phyloP scores from a whole-genome alignment of 2,797 vertebrate genomes.

The Argya squamiceps region DNA sequence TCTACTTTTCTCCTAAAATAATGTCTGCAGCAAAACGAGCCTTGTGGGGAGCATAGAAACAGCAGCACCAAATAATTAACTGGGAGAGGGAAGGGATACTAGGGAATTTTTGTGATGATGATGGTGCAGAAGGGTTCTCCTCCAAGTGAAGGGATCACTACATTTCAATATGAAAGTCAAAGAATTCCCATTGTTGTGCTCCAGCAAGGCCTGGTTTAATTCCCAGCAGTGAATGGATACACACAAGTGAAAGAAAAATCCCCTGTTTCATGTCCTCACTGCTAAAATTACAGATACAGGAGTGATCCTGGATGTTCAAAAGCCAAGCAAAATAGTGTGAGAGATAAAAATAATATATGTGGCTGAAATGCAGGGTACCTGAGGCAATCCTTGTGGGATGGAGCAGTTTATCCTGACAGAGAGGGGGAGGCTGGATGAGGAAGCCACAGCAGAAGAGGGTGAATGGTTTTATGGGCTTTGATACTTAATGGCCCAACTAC shows the following conservation, averaged over 20 bases:
- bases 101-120: not conserved
- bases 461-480: constrained; percentile 32
- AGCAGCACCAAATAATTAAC: not conserved
- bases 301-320: not conserved
- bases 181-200: not conserved
- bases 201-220: not conserved
- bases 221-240: not conserved
- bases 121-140: not conserved
- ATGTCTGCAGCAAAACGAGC: not conserved
- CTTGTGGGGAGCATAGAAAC: not conserved
- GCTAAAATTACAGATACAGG: not conserved
- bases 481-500: constrained; percentile 26
- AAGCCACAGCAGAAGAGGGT: not conserved
- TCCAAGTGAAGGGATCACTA: not conserved
- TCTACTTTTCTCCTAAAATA: not conserved
- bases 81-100: not conserved
- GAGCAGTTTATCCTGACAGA: not conserved
- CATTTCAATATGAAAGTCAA: not conserved
- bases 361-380: not conserved
- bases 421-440: not conserved
- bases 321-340: not conserved
- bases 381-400: not conserved
- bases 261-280: not conserved
- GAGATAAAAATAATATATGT: not conserved
- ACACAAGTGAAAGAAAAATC: not conserved